Base-by-base conservation (phyloP, 2,888 invertebrate species). In the Pasiphila rectangulata region DNA sequence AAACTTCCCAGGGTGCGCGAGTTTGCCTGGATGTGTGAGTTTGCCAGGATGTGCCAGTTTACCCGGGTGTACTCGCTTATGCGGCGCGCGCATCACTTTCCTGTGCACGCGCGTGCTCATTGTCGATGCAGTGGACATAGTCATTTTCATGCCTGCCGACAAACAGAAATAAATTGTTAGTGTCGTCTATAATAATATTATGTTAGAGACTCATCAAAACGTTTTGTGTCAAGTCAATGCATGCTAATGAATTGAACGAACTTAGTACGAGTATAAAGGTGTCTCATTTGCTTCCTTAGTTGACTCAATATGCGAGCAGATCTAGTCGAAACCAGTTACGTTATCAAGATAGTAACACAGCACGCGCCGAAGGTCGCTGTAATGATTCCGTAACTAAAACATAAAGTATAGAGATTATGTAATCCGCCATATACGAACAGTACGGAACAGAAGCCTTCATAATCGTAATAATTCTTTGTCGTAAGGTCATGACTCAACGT, bases 61-160 rank as follows among this genome's bases (percentile, higher is more conserved):
- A 52, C 88, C 88, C 71, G 89, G 72, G 80, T 90, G 80, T 32
- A 80, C 75, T 24, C 89, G 83, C 68, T 93, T 92, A 68, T 93
- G 92, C 40, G 93, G 92, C 63, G 92, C 91, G 49, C 93, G 90
- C 79, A 93, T 91, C 58, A 92, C 92, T 71, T 92, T 92, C 57
- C 92, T 89, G 80, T 93, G 93, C 54, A 92, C 90, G 59, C 93
- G 90, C 40, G 92, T 88, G 65, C 90, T 91, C 90, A 92, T 91
- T 56, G 91, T 91, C 46, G 93, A 90, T 63, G 91, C 83, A 65
- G 93, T 92, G 54, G 93, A 92, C 90, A 93, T 92, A 64, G 94
- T 93, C 93, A 94, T 94, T 88, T 92, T 91, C 92, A 92, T 92
- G 79, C 90, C 92, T 92, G 84, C 56, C 67, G 64, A 85, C 80